Evolutionary conservation across 37 sponge, comb jelly and placozoan species (phyloP), one percentile per base, ranked within the genome.

Genomic region (Halichondria panicea): DNA sequence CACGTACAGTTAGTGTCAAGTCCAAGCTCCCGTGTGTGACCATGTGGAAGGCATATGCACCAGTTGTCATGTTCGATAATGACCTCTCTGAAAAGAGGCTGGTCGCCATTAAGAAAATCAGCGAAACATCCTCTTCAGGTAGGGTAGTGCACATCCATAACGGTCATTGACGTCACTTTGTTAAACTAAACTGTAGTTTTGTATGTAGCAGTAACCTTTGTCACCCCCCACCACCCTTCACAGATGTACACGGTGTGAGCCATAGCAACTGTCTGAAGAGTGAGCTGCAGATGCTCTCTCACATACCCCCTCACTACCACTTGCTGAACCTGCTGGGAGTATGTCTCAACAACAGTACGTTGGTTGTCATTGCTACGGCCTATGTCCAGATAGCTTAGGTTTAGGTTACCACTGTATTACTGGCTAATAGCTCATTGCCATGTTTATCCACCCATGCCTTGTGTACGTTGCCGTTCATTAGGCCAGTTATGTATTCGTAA

Each of bases 261-360:
- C 70, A 69, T 33, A 41, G 21, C 7, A 25, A 24, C 24, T 55
- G 57, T 55, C 72, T 55, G 57, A 53, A 33, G 57, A 57, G 57
- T 35, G 57, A 71, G 32, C 9, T 55, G 38, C 21, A 19, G 15
- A 34, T 57, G 8, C 72, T 55, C 72, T 36, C 72, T 13, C 57
- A 54, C 37, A 71, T 55, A 18, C 72, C 55, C 38, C 37, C 55
- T 4, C 72, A 71, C 57, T 37, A 34, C 21, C 57, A 32, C 72
- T 4, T 71, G 31, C 72, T 55, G 6, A 71, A 31, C 55, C 40
- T 55, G 36, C 34, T 71, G 25, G 57, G 57, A 7, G 57, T 53
- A 11, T 71, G 72, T 27, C 28, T 18, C 7, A 53, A 40, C 30
- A 40, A 39, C 25, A 19, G n/a, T n/a, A n/a, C n/a, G n/a, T n/a